These are phyloP conservation scores for Mionectes macconnelli DNA, from an alignment of 2,113 vertebrate genomes.

Conservation along the genomic window DNA sequence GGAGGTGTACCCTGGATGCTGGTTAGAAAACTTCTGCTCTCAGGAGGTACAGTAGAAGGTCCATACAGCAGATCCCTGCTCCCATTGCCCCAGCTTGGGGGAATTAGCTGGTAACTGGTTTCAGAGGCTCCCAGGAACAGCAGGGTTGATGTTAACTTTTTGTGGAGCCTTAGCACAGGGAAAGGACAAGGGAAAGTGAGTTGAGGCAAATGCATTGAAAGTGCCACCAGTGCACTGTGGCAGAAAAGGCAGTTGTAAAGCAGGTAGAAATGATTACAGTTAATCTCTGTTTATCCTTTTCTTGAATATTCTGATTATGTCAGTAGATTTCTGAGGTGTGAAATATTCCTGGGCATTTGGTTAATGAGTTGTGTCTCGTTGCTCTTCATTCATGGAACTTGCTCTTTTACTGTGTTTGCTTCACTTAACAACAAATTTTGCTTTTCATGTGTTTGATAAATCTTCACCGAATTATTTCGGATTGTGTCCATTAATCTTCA, in stretches of 20 bases:
- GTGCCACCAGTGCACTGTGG: neutral
- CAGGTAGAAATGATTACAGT: neutral
- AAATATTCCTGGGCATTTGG: conserved; percentile 72
- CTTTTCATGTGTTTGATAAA: conserved; percentile 72
- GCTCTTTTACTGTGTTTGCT: conserved; percentile 78
- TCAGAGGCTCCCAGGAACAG: neutral
- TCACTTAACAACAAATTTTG: conserved; percentile 79
- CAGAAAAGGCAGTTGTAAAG: conserved; percentile 25
- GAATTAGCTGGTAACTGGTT: neutral
- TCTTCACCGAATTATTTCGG: conserved; percentile 77
- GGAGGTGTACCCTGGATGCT: neutral
- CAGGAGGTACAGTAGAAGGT: neutral
- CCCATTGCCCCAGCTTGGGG: fast-evolving
- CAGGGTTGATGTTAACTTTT: neutral
- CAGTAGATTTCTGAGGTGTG: conserved; percentile 74
- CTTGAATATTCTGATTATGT: conserved; percentile 47
- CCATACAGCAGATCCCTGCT: neutral
- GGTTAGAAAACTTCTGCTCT: neutral
- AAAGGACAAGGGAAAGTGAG: neutral
- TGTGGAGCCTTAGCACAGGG: fast-evolving
- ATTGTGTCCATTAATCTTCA: conserved; percentile 81
- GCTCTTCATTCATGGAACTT: conserved; percentile 77
- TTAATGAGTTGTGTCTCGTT: conserved; percentile 78
- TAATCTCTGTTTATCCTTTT: conserved; percentile 58
- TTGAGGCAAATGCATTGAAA: neutral